Evolutionary conservation across 30 jellyfish, hydroid and myxozoan genomes (phyloP), one percentile per base, ranked within the genome.

Genomic region (Pseudorhiza aurosa): DNA sequence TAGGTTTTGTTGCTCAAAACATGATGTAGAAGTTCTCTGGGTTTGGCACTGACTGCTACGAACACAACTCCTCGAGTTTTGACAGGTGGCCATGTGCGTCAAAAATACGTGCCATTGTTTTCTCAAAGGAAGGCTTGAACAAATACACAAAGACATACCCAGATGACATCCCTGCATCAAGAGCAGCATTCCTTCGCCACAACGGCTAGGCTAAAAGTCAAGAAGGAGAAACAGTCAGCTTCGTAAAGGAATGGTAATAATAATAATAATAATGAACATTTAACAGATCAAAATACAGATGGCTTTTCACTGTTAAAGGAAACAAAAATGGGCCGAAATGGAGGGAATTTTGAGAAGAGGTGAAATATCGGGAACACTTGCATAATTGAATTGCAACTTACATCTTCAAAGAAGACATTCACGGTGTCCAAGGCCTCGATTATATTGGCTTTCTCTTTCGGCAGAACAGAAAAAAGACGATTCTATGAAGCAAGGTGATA

Each of bases 151-250:
- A 3, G 44, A 40, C 91, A 12, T 77, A 87, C 97, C 97, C 30
- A 87, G 89, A 40, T 82, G 93, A 50, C 93, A 87, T n/a, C 97
- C 97, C 49, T 87, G 97, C 97, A 87, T 87, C 68, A 87, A 33
- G 71, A 87, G 47, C 87, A 87, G 68, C 93, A 87, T 78, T 36
- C 97, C 97, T 51, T 87, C 97, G 11, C 97, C 97, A 49, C 97
- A 87, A 77, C 81, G 82, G 59, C 97, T 77, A 29, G 97, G 94
- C 97, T 87, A 69, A 30, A 77, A 67, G 14, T 19, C 42, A 33
- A 44, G n/a, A 80, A 73, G 27, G 24, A 47, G 65, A 4, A 36
- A 17, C 51, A 57, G 30, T 30, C 1, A 28, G 8, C 29, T 65
- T 0, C 22, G 24, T 2, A 7, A 49, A n/a, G 22, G 1, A 45